Conservation (phyloP, 2,113 vertebrate genomes). For the Megaceryle torquata region DNA sequence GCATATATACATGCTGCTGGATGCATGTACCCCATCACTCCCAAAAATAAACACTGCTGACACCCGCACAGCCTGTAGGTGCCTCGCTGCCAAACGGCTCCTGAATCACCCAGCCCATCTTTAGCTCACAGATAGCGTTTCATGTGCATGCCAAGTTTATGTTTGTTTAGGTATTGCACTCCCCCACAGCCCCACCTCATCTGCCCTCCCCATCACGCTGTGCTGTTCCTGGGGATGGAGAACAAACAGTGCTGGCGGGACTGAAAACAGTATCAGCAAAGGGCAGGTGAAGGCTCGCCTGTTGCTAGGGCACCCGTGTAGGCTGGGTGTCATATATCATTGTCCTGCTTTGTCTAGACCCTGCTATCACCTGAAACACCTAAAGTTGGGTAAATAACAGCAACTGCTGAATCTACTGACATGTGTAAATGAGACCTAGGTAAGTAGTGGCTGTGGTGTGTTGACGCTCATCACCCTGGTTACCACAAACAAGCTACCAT, state of each 20-base stretch:
- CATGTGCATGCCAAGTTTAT: neutral
- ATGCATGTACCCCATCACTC: neutral
- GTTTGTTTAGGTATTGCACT: constrained; percentile 8
- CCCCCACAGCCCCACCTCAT: neutral
- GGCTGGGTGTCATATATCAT: constrained; percentile 74
- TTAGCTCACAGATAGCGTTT: neutral
- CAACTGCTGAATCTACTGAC: constrained; percentile 72
- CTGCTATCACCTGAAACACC: constrained; percentile 76
- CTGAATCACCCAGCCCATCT: neutral
- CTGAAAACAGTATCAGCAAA: constrained; percentile 72
- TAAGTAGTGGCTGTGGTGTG: constrained; percentile 63
- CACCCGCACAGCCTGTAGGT: neutral
- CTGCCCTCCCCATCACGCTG: neutral
- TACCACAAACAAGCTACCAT: constrained; percentile 70
- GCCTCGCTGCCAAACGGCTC: neutral
- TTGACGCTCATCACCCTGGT: constrained; percentile 82
- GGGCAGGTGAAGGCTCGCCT: constrained; percentile 89
- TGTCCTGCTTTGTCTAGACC: constrained; percentile 81
- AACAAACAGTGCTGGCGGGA: constrained; percentile 73
- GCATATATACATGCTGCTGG: neutral
- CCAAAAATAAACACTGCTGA: neutral
- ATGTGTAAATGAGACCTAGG: constrained; percentile 77
- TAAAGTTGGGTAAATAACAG: constrained; percentile 85
- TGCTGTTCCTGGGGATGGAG: constrained; percentile 31
- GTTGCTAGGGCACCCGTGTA: constrained; percentile 76